Evolutionary conservation across 2,888 invertebrate genomes (phyloP), one percentile per base, ranked within the genome.

Genomic region (Zygaena filipendulae): DNA sequence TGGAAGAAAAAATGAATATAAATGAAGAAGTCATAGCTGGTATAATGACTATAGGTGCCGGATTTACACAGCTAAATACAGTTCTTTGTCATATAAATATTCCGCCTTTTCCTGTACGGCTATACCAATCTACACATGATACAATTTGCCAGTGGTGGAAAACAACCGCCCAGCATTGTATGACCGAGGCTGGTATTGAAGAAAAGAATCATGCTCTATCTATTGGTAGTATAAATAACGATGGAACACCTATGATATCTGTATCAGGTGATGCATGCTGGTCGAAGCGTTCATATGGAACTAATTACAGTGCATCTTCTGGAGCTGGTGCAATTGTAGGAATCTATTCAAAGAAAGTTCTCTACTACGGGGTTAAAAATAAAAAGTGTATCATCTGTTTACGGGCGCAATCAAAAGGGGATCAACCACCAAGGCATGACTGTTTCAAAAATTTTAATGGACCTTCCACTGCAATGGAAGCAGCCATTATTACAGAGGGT

Each of bases 401-500:
- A 4, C 5, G 16, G 7, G 16, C 16, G 7, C 5, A 4, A 4
- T 6, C 4, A 16, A 16, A 16, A 16, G 7, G 7, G 4, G 7
- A 6, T 16, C 7, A 4, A 6, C 16, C 16, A 7, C 4, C 4
- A 6, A 16, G 7, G 7, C 16, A 16, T 16, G 16, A 6, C 7
- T 16, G 16, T 16, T 16, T 16, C 7, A 16, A 16, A 16, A 16
- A 16, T 7, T 4, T 16, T 7, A 7, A 16, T 4, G 16, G 16
- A 4, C 7, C 16, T 16, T 16, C 16, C 12, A 19, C 28, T 25
- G 32, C 30, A 6, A 30, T 33, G 30, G 36, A 36, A 21, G 12
- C 30, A 10, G 20, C 11, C 14, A 37, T 34, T 9, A 29, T 37
- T 13, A 19, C 18, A 7, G 34, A 37, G 12, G 34, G 30, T 9